Evolutionary conservation across 1,140 invertebrate species (phyloP).

Genomic region (Gyrodactylus salaris): DNA sequence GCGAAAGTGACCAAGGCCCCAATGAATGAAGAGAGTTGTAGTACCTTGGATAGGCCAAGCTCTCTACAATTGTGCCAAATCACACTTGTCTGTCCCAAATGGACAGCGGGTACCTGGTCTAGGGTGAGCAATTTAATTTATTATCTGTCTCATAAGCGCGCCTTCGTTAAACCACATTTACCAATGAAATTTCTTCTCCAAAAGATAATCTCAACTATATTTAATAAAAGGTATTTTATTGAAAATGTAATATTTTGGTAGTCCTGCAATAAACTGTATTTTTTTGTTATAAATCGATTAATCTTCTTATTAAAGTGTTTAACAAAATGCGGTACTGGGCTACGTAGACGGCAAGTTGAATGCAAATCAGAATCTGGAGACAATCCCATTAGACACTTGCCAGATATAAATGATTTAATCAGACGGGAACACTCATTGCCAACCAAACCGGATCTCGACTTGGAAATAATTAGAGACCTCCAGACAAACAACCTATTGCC

Average conservation of each 20-base stretch:
- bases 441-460: background rate
- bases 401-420: background rate
- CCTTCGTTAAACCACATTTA: background rate
- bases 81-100: background rate
- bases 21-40: background rate
- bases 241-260: no score
- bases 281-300: no score
- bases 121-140: background rate
- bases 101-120: background rate
- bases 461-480: background rate
- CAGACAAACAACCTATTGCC: background rate
- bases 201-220: no score
- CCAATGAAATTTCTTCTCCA: no score
- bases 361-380: background rate
- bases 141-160: background rate
- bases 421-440: background rate
- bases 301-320: no score
- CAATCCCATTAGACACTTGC: background rate
- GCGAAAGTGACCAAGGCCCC: background rate
- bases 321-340: background rate
- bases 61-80: background rate
- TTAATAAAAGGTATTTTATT: no score
- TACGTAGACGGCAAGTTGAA: background rate
- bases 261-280: no score
- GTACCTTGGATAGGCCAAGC: background rate